Percentiles rank a stretch among this genome's conserved stretches.
These are phyloP conservation scores for Dendrolimus kikuchii DNA, from an alignment of 1,140 invertebrate species.

Conservation along the genomic window DNA sequence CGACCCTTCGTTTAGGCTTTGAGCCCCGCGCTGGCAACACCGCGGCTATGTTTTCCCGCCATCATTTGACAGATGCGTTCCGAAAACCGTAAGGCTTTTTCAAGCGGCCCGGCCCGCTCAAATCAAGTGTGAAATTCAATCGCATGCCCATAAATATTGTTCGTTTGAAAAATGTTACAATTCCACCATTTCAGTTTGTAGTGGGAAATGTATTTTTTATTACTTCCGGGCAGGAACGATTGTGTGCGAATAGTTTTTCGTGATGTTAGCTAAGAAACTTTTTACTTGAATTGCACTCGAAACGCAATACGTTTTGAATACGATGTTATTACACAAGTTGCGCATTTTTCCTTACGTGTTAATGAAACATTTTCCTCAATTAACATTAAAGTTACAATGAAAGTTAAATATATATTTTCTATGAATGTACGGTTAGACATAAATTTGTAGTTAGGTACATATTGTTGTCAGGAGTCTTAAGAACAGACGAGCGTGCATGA, in stretches of 20 bases:
- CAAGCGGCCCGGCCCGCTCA: conserved; percentile 39
- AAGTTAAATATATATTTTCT: no score
- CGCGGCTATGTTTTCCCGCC: conserved; percentile 51
- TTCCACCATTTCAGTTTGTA: conserved; percentile 29
- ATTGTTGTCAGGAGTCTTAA: no score
- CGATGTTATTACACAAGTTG: no score
- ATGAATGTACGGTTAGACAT: no score
- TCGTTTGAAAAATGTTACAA: conserved; percentile 48
- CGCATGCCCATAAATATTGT: conserved; percentile 58
- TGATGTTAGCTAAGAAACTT: background rate
- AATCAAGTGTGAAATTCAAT: conserved; percentile 72
- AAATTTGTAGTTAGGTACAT: no score
- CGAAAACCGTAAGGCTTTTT: conserved; percentile 60
- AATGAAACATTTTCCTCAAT: no score
- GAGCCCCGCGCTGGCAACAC: conserved; percentile 41
- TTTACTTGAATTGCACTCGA: no score
- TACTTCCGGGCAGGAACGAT: background rate
- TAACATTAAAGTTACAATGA: no score
- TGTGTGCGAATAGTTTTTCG: background rate
- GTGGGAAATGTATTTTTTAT: conserved; percentile 13
- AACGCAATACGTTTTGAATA: no score
- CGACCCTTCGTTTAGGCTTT: conserved; percentile 49
- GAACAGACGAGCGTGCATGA: no score
- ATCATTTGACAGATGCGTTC: conserved; percentile 65
- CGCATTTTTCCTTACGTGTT: no score